These are phyloP conservation scores for Drosophila nigritarsus DNA, from an alignment of 2,888 invertebrate species.

Conservation along the genomic window DNA sequence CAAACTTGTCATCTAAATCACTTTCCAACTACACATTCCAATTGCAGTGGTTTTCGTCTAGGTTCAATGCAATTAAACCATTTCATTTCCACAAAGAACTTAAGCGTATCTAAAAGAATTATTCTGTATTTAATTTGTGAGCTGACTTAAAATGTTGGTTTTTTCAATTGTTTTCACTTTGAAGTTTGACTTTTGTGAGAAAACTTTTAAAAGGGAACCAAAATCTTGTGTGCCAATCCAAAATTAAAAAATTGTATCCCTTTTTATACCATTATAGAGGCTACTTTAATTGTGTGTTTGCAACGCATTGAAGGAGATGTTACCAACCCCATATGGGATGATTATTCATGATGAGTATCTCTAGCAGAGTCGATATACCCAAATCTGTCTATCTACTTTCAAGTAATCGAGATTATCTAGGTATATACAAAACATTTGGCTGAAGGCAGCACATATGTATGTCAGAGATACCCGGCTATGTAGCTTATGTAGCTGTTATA, in stretches of 20 bases:
- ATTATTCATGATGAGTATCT: background rate
- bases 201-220: background rate
- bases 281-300: too few species aligned
- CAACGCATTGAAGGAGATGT: too few species aligned
- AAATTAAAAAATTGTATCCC: background rate
- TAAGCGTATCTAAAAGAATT: background rate
- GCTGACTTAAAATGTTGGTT: background rate
- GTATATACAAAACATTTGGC: background rate
- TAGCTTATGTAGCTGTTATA: background rate
- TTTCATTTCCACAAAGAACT: conserved; percentile 3
- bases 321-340: too few species aligned
- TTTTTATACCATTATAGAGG: too few species aligned
- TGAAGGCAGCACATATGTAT: background rate
- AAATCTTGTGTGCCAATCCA: too few species aligned
- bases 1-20: conserved; percentile 27
- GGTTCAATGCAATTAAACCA: background rate
- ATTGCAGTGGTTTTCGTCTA: background rate
- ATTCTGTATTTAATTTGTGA: background rate
- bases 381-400: background rate
- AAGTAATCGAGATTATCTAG: background rate
- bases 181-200: background rate
- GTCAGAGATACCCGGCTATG: background rate
- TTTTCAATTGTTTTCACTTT: background rate
- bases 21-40: conserved; percentile 20
- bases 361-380: background rate